A percentile compares a stretch with the other conserved stretches of the same genome.
These are phyloP conservation scores for Callyntrura guangdongensis DNA, from an alignment of 2,888 invertebrate genomes.

Conservation along the genomic window DNA sequence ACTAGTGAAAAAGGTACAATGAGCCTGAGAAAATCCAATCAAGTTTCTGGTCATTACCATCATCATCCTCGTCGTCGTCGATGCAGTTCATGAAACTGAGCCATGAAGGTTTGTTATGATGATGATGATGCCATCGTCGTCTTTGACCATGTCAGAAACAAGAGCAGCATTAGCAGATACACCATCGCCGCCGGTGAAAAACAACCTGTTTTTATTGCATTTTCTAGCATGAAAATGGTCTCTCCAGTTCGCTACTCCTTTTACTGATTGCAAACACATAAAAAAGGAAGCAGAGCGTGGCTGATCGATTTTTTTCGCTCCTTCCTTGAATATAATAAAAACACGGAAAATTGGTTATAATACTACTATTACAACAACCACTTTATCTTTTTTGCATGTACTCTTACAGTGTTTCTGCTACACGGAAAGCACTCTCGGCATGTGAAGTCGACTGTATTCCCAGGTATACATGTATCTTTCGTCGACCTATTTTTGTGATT, in stretches of 20 bases:
- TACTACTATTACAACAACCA: not conserved
- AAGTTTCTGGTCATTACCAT: not conserved
- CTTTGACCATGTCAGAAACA: slow-evolving; percentile 23
- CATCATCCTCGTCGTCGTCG: not conserved
- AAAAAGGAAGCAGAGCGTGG: slow-evolving; percentile 56
- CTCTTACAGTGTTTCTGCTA: not conserved
- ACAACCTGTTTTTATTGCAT: slow-evolving; percentile 59
- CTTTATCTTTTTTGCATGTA: not conserved
- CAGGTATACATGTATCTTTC: not conserved
- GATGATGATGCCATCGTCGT: slow-evolving; percentile 5
- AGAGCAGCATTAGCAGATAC: not conserved
- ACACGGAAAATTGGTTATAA: slow-evolving; percentile 22
- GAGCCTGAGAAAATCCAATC: slow-evolving; percentile 23
- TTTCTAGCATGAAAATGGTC: slow-evolving; percentile 11
- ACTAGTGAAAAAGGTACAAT: not conserved
- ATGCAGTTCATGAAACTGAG: slow-evolving; percentile 37
- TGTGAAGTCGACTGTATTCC: not conserved
- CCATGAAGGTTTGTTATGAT: not conserved
- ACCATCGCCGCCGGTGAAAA: slow-evolving; percentile 28
- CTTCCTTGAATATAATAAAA: not conserved
- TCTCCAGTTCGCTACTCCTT: not conserved
- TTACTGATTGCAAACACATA: not conserved
- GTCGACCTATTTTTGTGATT: slow-evolving; percentile 63
- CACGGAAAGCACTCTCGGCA: not conserved
- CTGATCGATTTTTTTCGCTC: slow-evolving; percentile 59